These are phyloP conservation scores for Neuroterus valhalla DNA, from an alignment of 1,140 invertebrate genomes.

Conservation along the genomic window DNA sequence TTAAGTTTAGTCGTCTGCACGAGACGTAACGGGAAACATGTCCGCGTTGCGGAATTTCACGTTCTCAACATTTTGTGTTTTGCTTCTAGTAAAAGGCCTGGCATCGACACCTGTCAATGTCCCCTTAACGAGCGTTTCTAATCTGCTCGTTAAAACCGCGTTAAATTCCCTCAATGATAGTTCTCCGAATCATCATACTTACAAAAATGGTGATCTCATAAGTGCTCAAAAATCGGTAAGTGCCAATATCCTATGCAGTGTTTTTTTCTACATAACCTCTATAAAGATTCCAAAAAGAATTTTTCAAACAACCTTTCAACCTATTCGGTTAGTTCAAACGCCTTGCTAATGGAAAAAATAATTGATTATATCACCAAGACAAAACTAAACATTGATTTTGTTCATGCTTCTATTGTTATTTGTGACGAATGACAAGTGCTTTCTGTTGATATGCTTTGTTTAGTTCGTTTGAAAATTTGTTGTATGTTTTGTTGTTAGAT, in stretches of 20 bases:
- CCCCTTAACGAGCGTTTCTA: slow-evolving; percentile 46
- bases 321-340: neutral
- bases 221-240: slow-evolving; percentile 64
- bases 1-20: neutral
- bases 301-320: neutral
- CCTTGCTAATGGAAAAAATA: neutral
- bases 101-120: slow-evolving; percentile 44
- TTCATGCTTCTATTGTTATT: neutral
- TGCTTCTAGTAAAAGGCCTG: neutral
- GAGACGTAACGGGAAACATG: slow-evolving; percentile 8
- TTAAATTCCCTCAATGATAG: slow-evolving; percentile 60
- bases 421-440: too few relatives aligned
- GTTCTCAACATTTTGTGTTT: slow-evolving; percentile 2
- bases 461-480: too few relatives aligned
- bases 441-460: too few relatives aligned
- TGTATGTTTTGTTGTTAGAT: too few relatives aligned
- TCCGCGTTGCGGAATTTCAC: slow-evolving; percentile 17
- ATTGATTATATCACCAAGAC: slow-evolving; percentile 26
- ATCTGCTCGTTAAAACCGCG: slow-evolving; percentile 54
- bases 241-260: neutral
- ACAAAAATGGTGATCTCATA: slow-evolving; percentile 63
- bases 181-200: slow-evolving; percentile 59
- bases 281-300: neutral
- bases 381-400: neutral
- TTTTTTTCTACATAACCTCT: slow-evolving; percentile 1